Percentiles rank a stretch among this genome's conserved stretches.
These are phyloP conservation scores for Actinostola sp. DNA, from an alignment of 92 coral and sea anemone genomes.

Conservation along the genomic window DNA sequence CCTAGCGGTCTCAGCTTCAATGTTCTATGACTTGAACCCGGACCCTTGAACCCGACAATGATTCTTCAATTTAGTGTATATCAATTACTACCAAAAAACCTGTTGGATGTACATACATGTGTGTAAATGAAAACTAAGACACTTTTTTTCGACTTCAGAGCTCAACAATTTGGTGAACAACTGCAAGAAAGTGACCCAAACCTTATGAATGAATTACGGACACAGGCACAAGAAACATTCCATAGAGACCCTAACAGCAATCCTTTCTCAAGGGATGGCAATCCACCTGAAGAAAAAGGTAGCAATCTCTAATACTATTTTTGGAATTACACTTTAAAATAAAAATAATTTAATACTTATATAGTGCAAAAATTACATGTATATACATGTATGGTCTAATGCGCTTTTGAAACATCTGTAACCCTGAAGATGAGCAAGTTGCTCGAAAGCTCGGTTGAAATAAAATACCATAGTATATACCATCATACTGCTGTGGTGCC, in stretches of 20 bases:
- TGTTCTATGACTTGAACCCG: no score
- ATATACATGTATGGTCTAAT: no score
- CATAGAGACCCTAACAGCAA: constrained; percentile 1
- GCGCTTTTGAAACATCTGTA: no score
- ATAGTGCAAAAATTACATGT: background rate
- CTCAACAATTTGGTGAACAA: constrained; percentile 87
- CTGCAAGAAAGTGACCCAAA: constrained; percentile 83
- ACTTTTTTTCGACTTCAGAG: constrained; percentile 37
- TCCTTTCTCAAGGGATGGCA: background rate
- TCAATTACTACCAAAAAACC: no score
- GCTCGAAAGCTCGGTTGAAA: no score
- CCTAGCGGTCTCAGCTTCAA: no score
- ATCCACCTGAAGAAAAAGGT: constrained; percentile 9
- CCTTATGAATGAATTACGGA: constrained; percentile 65
- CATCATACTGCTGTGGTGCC: no score
- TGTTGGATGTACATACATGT: no score
- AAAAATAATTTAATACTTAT: background rate
- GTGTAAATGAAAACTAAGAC: background rate
- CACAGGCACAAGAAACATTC: constrained; percentile 71
- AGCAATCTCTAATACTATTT: background rate
- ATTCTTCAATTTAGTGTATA: no score
- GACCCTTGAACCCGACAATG: no score
- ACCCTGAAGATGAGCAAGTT: no score
- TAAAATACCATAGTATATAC: no score
- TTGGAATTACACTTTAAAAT: background rate